Evolutionary conservation across 2,888 invertebrate species (phyloP).

Genomic region (Invenusta paracnida): DNA sequence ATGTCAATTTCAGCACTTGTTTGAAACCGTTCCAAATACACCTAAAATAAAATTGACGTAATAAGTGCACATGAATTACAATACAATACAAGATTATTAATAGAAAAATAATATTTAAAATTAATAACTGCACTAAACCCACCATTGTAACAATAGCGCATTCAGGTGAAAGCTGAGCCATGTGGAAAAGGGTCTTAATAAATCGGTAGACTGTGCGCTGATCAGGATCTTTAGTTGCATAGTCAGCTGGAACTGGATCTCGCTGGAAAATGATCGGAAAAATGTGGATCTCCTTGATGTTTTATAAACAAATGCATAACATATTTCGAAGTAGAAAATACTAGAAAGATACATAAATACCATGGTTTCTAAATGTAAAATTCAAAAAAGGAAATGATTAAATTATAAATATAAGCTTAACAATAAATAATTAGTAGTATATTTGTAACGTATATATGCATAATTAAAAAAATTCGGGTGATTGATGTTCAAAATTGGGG

Average conservation of each 20-base stretch:
- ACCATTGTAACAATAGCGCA: conserved; percentile 99
- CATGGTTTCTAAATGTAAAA: too few species aligned
- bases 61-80: not conserved
- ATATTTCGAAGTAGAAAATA: too few species aligned
- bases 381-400: too few species aligned
- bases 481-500: too few species aligned
- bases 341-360: too few species aligned
- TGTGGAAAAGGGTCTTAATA: conserved; percentile 92
- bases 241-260: conserved; percentile 67
- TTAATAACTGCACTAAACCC: conserved; percentile 61
- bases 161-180: conserved; percentile 96
- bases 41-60: conserved; percentile 53
- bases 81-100: not conserved
- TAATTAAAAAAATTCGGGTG: too few species aligned
- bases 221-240: conserved; percentile 88
- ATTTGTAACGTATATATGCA: too few species aligned
- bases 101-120: not conserved
- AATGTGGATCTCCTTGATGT: too few species aligned
- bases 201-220: conserved; percentile 95
- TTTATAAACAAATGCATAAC: too few species aligned
- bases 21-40: conserved; percentile 69
- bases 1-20: conserved; percentile 97
- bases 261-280: not conserved
- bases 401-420: too few species aligned
- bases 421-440: too few species aligned